These are phyloP conservation scores for Cryptocephalus primarius DNA, from an alignment of 2,888 invertebrate species.

Conservation along the genomic window DNA sequence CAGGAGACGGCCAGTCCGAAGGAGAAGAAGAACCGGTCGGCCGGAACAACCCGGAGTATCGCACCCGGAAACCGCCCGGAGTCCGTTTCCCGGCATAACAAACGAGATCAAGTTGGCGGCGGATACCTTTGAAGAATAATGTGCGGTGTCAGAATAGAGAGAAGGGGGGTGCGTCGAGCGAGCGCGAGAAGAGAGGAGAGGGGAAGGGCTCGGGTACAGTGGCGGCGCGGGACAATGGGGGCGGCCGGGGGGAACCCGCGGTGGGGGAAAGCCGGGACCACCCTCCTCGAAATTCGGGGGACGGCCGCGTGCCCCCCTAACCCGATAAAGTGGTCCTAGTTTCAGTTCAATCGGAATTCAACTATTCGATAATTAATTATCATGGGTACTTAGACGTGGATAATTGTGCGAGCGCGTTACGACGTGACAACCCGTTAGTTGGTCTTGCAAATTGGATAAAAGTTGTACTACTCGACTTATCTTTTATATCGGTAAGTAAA, in stretches of 20 bases:
- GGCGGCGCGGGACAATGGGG: slow-evolving; percentile 31
- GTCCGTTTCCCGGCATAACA: slow-evolving; percentile 18
- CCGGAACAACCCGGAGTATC: slow-evolving; percentile 7
- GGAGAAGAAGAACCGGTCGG: too few relatives aligned
- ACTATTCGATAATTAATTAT: too few relatives aligned
- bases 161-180: too few relatives aligned
- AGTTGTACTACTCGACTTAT: too few relatives aligned
- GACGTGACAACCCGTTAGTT: too few relatives aligned
- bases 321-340: slow-evolving; percentile 4
- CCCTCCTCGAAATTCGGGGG: too few relatives aligned
- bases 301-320: not conserved
- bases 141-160: slow-evolving; percentile 26
- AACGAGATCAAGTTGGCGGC: slow-evolving; percentile 22
- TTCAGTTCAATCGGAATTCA: too few relatives aligned
- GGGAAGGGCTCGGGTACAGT: slow-evolving; percentile 25
- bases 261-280: not conserved
- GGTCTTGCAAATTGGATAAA: too few relatives aligned
- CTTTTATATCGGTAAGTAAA: too few relatives aligned
- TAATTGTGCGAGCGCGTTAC: too few relatives aligned
- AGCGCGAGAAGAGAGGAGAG: slow-evolving; percentile 12
- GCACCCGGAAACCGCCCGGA: slow-evolving; percentile 22
- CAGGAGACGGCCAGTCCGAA: too few relatives aligned
- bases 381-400: too few relatives aligned
- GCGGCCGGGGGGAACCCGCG: slow-evolving; percentile 13
- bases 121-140: slow-evolving; percentile 26